phyloP scores from a whole-genome alignment of 2,888 invertebrate species.

The Tricholauxania praeusta region DNA sequence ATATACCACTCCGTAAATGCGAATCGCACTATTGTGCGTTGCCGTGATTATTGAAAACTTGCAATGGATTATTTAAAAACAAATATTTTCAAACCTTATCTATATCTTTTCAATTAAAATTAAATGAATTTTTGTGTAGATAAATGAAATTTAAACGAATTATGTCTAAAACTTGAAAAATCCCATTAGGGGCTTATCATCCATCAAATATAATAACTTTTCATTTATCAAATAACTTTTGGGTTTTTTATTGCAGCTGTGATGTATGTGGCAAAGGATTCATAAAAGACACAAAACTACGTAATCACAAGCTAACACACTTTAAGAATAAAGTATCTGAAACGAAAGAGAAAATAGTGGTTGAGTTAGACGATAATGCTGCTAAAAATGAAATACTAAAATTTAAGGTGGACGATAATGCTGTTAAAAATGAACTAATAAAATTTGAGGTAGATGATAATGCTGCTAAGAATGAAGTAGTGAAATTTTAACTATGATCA shows the following conservation, averaged over 20 bases:
- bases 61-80: no score
- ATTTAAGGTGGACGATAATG: conserved; percentile 15
- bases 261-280: conserved; percentile 63
- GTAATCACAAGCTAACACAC: conserved; percentile 58
- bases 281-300: conserved; percentile 60
- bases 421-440: conserved; percentile 28
- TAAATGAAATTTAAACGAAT: no score
- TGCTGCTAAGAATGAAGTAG: conserved; percentile 15
- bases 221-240: neutral
- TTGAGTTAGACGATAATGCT: conserved; percentile 16
- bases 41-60: no score
- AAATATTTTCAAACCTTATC: no score
- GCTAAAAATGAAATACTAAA: conserved; percentile 25
- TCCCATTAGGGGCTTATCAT: no score
- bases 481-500: no score
- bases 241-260: conserved; percentile 48
- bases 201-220: neutral
- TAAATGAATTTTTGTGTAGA: no score
- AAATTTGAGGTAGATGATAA: conserved; percentile 14
- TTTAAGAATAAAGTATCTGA: conserved; percentile 48
- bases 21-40: no score
- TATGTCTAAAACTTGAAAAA: no score
- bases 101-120: no score
- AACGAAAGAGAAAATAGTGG: conserved; percentile 2
- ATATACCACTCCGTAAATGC: no score